phyloP scores from a whole-genome alignment of 2,113 vertebrate genomes.

The Pelvicachromis taeniatus region DNA sequence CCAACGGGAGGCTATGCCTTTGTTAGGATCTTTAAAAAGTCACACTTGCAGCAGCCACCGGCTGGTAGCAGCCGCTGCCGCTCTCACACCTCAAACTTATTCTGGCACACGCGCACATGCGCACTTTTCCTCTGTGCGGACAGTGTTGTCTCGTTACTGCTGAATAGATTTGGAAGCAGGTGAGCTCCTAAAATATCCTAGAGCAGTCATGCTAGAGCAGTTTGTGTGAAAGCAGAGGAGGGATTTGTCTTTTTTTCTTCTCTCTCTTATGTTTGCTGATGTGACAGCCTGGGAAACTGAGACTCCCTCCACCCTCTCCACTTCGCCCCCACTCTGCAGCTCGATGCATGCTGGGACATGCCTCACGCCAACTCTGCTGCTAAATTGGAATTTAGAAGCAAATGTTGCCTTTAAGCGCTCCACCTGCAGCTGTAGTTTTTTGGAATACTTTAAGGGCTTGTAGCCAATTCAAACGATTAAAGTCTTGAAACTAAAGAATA shows the following conservation, averaged over 20 bases:
- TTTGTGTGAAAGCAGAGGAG: neutral
- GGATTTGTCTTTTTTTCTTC: neutral
- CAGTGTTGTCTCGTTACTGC: neutral
- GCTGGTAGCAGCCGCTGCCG: neutral
- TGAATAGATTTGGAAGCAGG: neutral
- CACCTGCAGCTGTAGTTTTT: accelerated
- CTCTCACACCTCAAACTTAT: neutral
- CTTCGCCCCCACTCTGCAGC: neutral
- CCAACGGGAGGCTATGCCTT: constrained; percentile 28
- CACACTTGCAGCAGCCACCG: neutral
- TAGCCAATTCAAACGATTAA: neutral
- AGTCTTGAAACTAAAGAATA: neutral
- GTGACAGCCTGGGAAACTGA: constrained; percentile 25
- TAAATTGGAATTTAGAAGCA: neutral
- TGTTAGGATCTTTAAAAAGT: constrained; percentile 44
- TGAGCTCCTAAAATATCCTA: constrained; percentile 23
- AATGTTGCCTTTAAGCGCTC: neutral
- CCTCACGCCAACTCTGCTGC: neutral
- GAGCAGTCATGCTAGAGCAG: neutral
- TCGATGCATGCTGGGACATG: constrained; percentile 26
- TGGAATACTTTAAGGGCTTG: neutral
- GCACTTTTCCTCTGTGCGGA: neutral
- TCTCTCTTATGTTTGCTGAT: neutral
- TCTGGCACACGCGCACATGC: neutral
- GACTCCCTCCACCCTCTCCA: neutral